Conservation (phyloP, 2,888 invertebrate genomes). For the Tetrapedia diversipes region DNA sequence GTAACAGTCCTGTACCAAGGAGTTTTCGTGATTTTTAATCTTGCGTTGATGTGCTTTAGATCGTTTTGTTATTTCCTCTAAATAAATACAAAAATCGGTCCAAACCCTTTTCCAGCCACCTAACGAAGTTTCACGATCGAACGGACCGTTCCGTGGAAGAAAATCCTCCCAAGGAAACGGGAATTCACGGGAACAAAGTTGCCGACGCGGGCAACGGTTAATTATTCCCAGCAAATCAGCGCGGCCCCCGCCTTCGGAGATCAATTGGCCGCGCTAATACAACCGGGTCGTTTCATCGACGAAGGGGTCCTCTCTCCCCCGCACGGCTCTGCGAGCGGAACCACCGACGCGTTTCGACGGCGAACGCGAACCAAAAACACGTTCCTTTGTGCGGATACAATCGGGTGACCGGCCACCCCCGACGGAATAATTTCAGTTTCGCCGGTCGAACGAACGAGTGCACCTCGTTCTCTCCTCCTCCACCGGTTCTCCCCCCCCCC, state of each 20-base stretch:
- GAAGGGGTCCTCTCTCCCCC: constrained; percentile 12
- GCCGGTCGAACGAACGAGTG: constrained; percentile 54
- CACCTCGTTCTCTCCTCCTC: constrained; percentile 12
- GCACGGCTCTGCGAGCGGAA: constrained; percentile 21
- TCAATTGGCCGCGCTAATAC: constrained; percentile 46
- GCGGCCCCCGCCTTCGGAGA: constrained; percentile 32
- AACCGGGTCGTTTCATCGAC: constrained; percentile 37
- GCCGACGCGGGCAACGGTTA: constrained; percentile 9
- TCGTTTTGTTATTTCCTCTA: too few species aligned
- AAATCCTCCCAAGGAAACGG: neutral
- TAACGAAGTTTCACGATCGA: too few species aligned
- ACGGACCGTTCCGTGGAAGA: neutral
- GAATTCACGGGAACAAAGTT: constrained; percentile 3
- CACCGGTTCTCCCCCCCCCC: constrained; percentile 15
- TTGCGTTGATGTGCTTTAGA: too few species aligned
- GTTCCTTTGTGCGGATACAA: constrained; percentile 50
- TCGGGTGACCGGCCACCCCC: constrained; percentile 49
- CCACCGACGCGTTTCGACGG: constrained; percentile 55
- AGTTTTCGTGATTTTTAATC: too few species aligned
- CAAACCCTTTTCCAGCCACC: too few species aligned
- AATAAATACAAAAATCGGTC: too few species aligned
- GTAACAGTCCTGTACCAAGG: too few species aligned
- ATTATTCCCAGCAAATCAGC: constrained; percentile 45
- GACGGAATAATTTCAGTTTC: constrained; percentile 64
- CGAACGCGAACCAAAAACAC: constrained; percentile 58